phyloP scores from a whole-genome alignment of 2,113 vertebrate genomes.

The Phalacrocorax carbo region DNA sequence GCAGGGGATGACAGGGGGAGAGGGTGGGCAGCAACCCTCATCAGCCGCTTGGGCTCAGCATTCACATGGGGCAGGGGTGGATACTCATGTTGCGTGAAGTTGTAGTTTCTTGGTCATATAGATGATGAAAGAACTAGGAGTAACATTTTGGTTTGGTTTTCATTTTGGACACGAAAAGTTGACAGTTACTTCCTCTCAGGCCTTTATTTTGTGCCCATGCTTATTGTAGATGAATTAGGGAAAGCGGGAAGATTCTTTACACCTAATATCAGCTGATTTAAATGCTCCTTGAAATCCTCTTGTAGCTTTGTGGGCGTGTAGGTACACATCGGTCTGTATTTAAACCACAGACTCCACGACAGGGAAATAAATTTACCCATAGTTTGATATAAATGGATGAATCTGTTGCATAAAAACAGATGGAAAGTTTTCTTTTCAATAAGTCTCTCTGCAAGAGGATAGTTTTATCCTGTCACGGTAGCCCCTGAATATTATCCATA shows the following conservation, averaged over 20 bases:
- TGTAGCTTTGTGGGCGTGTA: rapidly evolving
- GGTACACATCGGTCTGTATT: background rate
- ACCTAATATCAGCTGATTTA: rapidly evolving
- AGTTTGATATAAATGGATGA: background rate
- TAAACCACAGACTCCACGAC: background rate
- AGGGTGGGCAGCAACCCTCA: rapidly evolving
- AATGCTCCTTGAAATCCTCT: background rate
- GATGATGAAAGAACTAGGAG: background rate
- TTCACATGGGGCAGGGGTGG: background rate
- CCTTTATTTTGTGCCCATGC: background rate
- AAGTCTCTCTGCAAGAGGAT: background rate
- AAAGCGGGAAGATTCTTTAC: background rate
- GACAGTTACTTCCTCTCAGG: background rate
- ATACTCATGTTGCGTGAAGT: rapidly evolving
- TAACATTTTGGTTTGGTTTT: background rate
- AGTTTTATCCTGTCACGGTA: background rate
- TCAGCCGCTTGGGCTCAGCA: background rate
- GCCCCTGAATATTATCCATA: background rate
- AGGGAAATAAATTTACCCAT: background rate
- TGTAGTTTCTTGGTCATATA: background rate
- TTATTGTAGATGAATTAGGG: background rate
- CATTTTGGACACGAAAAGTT: background rate
- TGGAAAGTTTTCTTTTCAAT: background rate
- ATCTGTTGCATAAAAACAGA: background rate
- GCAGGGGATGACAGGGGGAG: rapidly evolving